Conservation (phyloP, 2,888 invertebrate genomes). For the Phaedon cochleariae region DNA sequence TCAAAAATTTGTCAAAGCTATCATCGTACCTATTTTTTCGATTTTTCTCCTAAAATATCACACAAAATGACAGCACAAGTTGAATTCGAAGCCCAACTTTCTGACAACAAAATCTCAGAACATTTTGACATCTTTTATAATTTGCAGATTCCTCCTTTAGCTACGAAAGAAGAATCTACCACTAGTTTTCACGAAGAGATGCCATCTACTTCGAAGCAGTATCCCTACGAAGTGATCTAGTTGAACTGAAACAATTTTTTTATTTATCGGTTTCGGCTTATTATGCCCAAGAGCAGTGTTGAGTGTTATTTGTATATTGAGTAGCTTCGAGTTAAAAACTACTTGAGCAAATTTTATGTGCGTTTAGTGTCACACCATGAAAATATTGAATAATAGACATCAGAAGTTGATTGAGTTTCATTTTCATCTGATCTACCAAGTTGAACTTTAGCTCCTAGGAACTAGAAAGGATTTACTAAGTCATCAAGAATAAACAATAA, state of each 20-base stretch:
- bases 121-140: not conserved
- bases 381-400: constrained; percentile 13
- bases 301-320: constrained; percentile 24
- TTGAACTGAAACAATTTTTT: constrained; percentile 35
- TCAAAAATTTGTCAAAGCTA: too few species aligned
- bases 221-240: constrained; percentile 44
- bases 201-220: constrained; percentile 62
- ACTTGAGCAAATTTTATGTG: constrained; percentile 1
- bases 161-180: constrained; percentile 60
- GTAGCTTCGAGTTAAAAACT: not conserved
- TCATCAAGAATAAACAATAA: too few species aligned
- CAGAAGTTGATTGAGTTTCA: not conserved
- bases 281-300: constrained; percentile 27
- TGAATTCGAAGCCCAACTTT: too few species aligned
- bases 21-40: too few species aligned
- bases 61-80: too few species aligned
- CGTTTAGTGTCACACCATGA: constrained; percentile 8
- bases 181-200: constrained; percentile 60
- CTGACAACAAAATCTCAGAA: too few species aligned
- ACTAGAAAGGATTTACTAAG: too few species aligned
- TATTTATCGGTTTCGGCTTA: constrained; percentile 38
- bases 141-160: constrained; percentile 60
- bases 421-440: not conserved
- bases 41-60: too few species aligned
- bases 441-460: too few species aligned